Evolutionary conservation across 1,140 invertebrate genomes (phyloP).

Genomic region (Babylonia areolata): DNA sequence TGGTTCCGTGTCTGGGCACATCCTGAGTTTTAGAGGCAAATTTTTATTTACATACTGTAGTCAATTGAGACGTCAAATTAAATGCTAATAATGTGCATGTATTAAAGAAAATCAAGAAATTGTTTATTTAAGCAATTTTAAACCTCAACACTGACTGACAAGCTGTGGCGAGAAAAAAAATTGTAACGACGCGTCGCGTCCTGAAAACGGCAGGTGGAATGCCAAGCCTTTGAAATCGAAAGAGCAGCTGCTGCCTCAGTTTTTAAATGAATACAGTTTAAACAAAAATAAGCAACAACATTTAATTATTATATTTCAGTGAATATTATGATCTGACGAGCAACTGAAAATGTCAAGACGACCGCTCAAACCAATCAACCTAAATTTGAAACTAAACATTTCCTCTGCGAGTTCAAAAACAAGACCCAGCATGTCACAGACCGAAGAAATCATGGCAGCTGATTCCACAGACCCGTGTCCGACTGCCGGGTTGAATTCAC

Average conservation of each 20-base stretch:
- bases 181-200: not conserved
- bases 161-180: not conserved
- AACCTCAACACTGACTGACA: not conserved
- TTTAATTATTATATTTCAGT: too few species aligned
- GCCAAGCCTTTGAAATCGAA: conserved; percentile 17
- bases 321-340: not conserved
- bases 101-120: not conserved
- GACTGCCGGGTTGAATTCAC: conserved; percentile 55
- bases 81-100: not conserved
- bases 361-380: conserved; percentile 32
- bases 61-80: not conserved
- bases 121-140: not conserved
- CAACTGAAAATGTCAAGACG: conserved; percentile 36
- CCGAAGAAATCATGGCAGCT: conserved; percentile 27
- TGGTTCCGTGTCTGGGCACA: conserved; percentile 48
- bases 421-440: conserved; percentile 25
- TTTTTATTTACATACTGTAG: conserved; percentile 6
- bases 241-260: conserved; percentile 20
- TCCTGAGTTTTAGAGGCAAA: conserved; percentile 38
- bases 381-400: conserved; percentile 34
- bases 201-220: conserved; percentile 31
- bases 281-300: not conserved
- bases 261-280: not conserved
- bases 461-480: conserved; percentile 30
- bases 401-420: conserved; percentile 20